These are phyloP conservation scores for Magallana gigas DNA, from an alignment of 1,140 invertebrate species.

Conservation along the genomic window DNA sequence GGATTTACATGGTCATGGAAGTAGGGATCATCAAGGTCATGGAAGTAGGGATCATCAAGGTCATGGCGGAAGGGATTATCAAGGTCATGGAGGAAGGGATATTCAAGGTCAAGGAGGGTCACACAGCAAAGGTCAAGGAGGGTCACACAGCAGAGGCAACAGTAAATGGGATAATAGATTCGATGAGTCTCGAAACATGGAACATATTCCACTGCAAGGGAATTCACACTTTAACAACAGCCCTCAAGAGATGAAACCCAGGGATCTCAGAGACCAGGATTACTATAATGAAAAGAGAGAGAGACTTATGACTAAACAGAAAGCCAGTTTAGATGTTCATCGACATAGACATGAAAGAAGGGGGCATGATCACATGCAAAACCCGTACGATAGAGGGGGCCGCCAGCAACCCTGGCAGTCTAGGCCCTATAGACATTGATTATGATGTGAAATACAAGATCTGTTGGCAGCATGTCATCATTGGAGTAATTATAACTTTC, in stretches of 20 bases:
- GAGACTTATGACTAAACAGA: constrained; percentile 39
- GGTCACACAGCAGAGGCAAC: not conserved
- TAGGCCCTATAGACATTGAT: constrained; percentile 34
- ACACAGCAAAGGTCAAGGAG: constrained; percentile 9
- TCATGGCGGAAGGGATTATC: not conserved
- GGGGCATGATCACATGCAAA: not conserved
- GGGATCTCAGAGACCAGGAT: not conserved
- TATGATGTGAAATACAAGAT: not conserved
- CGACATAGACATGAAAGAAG: constrained; percentile 27
- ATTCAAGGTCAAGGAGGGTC: constrained; percentile 29
- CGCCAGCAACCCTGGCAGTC: constrained; percentile 38
- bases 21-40: not conserved
- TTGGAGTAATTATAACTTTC: no score
- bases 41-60: not conserved
- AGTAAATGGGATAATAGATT: not conserved
- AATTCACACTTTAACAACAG: not conserved
- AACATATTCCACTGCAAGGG: not conserved
- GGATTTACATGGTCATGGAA: not conserved
- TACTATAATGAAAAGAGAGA: constrained; percentile 25
- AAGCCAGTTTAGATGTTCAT: constrained; percentile 28
- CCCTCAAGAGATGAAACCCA: constrained; percentile 1
- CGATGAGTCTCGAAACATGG: not conserved
- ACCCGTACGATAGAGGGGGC: constrained; percentile 31
- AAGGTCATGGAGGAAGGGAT: not conserved
- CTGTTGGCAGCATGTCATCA: no score